Conservation (phyloP, 1,140 invertebrate genomes). For the Paramacrobiotus metropolitanus region DNA sequence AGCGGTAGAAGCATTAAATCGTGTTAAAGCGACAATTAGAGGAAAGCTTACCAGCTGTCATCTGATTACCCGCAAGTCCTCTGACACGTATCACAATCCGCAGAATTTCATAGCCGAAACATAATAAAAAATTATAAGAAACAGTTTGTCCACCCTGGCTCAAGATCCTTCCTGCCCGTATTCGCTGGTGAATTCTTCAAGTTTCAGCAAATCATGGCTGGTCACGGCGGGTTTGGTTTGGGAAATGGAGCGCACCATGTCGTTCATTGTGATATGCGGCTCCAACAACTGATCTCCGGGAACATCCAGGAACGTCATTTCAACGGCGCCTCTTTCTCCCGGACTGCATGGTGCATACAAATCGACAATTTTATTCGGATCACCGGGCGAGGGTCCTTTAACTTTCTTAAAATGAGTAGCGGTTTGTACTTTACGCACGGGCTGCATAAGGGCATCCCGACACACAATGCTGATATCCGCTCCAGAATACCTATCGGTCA, state of each 20-base stretch:
- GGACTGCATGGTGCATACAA: constrained; percentile 87
- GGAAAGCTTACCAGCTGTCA: no score
- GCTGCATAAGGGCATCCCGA: constrained; percentile 92
- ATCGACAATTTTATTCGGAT: constrained; percentile 55
- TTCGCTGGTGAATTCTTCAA: constrained; percentile 87
- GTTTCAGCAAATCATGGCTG: constrained; percentile 73
- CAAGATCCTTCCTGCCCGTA: constrained; percentile 86
- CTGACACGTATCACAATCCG: no score
- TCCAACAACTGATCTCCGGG: constrained; percentile 85
- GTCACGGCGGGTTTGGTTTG: constrained; percentile 95
- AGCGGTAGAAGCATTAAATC: no score
- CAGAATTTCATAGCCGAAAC: no score
- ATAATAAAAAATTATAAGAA: no score
- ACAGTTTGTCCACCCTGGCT: no score
- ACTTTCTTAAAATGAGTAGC: constrained; percentile 83
- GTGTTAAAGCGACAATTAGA: no score
- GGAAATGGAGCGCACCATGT: constrained; percentile 72
- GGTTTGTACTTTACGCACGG: constrained; percentile 88
- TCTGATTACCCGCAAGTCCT: no score
- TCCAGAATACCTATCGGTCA: constrained; percentile 53
- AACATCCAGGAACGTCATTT: constrained; percentile 94
- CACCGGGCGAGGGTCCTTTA: constrained; percentile 52
- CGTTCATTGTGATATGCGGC: constrained; percentile 78
- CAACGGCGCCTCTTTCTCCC: constrained; percentile 65
- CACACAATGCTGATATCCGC: constrained; percentile 97